Percentiles rank a stretch among this genome's conserved stretches.
Evolutionary conservation across 2,113 vertebrate species (phyloP).

Genomic region (Oophaga pumilio): DNA sequence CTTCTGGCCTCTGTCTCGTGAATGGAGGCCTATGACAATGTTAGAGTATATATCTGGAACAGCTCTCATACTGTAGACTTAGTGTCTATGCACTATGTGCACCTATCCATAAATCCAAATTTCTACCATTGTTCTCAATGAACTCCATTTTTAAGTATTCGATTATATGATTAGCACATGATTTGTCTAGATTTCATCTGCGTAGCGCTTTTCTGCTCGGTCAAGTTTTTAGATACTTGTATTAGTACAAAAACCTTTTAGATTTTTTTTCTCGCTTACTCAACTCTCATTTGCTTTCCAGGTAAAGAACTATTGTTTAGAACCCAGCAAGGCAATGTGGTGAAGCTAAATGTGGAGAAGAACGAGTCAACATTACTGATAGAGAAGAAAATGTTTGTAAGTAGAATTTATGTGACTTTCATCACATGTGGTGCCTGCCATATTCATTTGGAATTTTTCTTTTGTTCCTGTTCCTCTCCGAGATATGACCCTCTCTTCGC

Average conservation of each 20-base stretch:
- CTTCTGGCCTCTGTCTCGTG: no score
- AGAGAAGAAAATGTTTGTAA: slow-evolving; percentile 95
- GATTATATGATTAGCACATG: background rate
- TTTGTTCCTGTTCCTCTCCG: no score
- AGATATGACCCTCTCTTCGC: no score
- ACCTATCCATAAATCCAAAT: no score
- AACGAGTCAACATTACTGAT: slow-evolving; percentile 83
- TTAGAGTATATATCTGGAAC: no score
- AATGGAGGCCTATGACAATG: no score
- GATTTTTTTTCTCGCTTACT: background rate
- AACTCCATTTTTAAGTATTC: no score
- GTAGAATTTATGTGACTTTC: slow-evolving; percentile 68
- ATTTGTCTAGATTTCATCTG: background rate
- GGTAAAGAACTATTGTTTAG: slow-evolving; percentile 91
- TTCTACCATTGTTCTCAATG: no score
- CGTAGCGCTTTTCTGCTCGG: background rate
- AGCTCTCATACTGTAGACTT: no score
- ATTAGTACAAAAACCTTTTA: background rate
- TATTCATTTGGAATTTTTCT: no score
- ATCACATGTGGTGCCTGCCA: background rate
- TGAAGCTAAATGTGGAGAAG: slow-evolving; percentile 84
- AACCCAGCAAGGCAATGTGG: slow-evolving; percentile 83
- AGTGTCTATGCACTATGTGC: no score
- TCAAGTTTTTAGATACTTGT: background rate
- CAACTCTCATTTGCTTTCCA: slow-evolving; percentile 65